Evolutionary conservation across 2,888 invertebrate species (phyloP), one percentile per base, ranked within the genome.

Genomic region (Cerceris rybyensis): DNA sequence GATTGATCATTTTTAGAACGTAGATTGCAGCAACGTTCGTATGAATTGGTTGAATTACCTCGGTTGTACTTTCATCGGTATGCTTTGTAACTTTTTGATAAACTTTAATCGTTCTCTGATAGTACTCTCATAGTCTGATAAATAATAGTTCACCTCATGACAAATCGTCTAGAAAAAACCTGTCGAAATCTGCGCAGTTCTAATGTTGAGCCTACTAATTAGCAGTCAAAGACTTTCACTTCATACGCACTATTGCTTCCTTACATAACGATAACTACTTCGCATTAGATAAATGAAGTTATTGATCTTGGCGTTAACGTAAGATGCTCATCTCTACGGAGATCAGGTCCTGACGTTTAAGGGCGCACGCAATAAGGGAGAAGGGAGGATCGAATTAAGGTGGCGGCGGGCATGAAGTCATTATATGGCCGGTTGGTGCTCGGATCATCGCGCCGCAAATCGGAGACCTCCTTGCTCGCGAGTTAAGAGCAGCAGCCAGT

Each of bases 401-500:
- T 70, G 74, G 50, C 81, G 74, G 70, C 50, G 74, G 69, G 75
- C 85, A 81, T 81, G 64, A 85, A 85, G 76, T 66, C 75, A 84
- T 84, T 84, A 84, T 73, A 65, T 60, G 61, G 73, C 73, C 72
- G 73, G 70, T 43, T 74, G 74, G 55, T 54, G 39, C 49, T 49
- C 68, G 71, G 70, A 79, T 70, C 80, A 66, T 54, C 79, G 64
- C 59, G 58, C 75, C 78, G 66, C 78, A 82, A 82, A 79, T 82
- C 79, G 82, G 75, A 57, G 72, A 77, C 75, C 77, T 78, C 75
- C 73, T 81, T 84, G 77, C 82, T 78, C 66, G 81, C 75, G 73
- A 83, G 77, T 82, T 81, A 80, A 81, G 80, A 78, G 64, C 75
- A 78, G 64, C 75, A 70, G 68, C 69, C 82, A 70, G 80, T 81